Conservation (phyloP, 2,797 vertebrate species). For the Sebastiscus albofasciatus region DNA sequence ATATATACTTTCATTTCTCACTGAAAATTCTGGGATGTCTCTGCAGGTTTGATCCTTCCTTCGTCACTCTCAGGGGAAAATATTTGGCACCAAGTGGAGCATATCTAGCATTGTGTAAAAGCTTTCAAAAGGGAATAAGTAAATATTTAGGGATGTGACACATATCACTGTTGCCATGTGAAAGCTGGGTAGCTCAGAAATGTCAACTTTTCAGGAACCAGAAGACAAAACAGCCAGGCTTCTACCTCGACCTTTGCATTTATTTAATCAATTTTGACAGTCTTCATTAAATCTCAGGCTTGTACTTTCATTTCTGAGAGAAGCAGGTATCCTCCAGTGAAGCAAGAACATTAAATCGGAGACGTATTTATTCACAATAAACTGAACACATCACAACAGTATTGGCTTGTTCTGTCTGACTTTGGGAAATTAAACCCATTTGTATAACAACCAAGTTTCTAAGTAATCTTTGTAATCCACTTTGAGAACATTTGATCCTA, state of each 20-base stretch:
- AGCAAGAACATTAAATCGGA: background rate
- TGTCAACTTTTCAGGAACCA: slow-evolving; percentile 10
- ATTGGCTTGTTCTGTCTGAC: background rate
- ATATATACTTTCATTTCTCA: background rate
- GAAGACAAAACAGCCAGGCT: background rate
- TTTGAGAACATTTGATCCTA: slow-evolving; percentile 48
- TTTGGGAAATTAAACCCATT: slow-evolving; percentile 35
- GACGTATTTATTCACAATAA: background rate
- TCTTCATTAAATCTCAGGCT: background rate
- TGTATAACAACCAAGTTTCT: slow-evolving; percentile 27
- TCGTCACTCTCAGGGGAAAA: background rate
- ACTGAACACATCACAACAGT: background rate
- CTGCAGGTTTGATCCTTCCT: background rate
- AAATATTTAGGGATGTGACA: background rate
- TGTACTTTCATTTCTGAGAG: background rate
- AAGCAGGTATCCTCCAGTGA: background rate
- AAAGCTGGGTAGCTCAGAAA: background rate
- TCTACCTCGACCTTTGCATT: slow-evolving; percentile 3
- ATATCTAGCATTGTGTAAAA: background rate
- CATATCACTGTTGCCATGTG: background rate
- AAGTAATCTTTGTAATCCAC: slow-evolving; percentile 59
- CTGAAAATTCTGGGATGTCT: background rate
- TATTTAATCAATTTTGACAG: slow-evolving; percentile 13
- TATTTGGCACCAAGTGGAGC: background rate
- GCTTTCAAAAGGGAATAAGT: background rate